phyloP scores from a whole-genome alignment of 2,797 vertebrate species.

The Melopsittacus undulatus region DNA sequence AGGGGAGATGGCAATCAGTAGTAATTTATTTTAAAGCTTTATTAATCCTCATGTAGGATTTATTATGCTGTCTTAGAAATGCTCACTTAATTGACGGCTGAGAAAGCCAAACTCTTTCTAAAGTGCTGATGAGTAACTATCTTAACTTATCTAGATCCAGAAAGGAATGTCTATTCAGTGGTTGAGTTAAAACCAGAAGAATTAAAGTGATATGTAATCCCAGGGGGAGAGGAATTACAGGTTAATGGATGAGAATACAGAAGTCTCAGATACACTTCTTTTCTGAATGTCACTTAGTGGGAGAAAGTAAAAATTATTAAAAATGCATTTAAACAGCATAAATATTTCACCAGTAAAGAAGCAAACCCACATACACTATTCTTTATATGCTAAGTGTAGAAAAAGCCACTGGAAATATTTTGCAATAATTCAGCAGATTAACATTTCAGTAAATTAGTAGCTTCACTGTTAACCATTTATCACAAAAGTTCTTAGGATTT shows the following conservation, averaged over 20 bases:
- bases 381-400: background rate
- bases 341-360: background rate
- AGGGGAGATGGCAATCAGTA: background rate
- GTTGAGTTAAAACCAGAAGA: background rate
- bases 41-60: background rate
- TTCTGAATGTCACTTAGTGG: background rate
- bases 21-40: conserved; percentile 3
- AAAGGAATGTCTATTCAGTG: background rate
- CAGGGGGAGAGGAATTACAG: background rate
- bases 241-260: background rate
- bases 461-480: conserved; percentile 10
- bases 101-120: conserved; percentile 17
- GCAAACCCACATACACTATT: background rate
- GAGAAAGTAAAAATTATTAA: background rate
- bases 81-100: background rate
- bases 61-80: conserved; percentile 22
- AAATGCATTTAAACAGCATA: background rate
- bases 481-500: background rate
- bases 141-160: conserved; percentile 5
- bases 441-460: conserved; percentile 6
- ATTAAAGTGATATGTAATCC: background rate
- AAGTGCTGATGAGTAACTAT: conserved; percentile 14
- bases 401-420: background rate
- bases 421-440: background rate
- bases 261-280: background rate